Evolutionary conservation across 2,797 vertebrate genomes (phyloP).

Genomic region (Sebastiscus albofasciatus): DNA sequence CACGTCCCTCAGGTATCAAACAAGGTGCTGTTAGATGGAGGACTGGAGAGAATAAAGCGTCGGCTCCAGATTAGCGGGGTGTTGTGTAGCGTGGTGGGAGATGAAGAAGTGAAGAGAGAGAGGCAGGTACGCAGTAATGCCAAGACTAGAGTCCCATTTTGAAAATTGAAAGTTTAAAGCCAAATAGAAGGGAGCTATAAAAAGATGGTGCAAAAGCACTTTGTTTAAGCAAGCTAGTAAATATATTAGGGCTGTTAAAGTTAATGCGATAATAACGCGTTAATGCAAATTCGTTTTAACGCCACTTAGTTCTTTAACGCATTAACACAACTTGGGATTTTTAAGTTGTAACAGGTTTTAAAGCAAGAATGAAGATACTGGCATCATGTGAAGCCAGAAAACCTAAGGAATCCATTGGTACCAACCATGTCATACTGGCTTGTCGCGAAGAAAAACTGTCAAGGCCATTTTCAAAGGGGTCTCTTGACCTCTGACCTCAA

Average conservation of each 20-base stretch:
- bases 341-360: too few species aligned
- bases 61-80: slow-evolving; percentile 33
- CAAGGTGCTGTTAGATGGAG: slow-evolving; percentile 10
- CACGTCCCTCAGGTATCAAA: slow-evolving; percentile 40
- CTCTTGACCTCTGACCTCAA: too few species aligned
- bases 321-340: too few species aligned
- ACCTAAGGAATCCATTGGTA: too few species aligned
- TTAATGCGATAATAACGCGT: too few species aligned
- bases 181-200: background rate
- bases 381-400: fast-evolving
- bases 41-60: slow-evolving; percentile 22
- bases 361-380: too few species aligned
- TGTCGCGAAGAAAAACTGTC: too few species aligned
- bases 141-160: slow-evolving; percentile 3
- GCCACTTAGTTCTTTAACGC: too few species aligned
- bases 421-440: too few species aligned
- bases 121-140: background rate
- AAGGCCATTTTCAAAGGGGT: too few species aligned
- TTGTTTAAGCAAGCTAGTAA: background rate
- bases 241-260: too few species aligned
- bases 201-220: background rate
- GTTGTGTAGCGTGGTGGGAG: slow-evolving; percentile 14
- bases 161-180: background rate
- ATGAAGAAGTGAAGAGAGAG: slow-evolving; percentile 48
- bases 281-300: too few species aligned